These are phyloP conservation scores for Drosophila nr. perissopoda DNA, from an alignment of 2,888 invertebrate genomes.

Conservation along the genomic window DNA sequence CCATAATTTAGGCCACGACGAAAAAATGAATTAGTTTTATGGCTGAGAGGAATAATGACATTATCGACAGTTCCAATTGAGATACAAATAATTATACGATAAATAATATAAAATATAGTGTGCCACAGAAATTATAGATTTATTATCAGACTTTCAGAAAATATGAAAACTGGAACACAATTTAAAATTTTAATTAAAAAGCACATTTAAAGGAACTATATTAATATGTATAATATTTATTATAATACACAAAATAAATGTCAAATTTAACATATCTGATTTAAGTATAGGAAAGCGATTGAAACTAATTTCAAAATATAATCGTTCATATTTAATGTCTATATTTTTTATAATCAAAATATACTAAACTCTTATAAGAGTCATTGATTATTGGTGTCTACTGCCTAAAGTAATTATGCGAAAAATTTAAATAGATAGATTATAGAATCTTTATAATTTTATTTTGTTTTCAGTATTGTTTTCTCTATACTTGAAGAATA, in stretches of 20 bases:
- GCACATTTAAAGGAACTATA: neutral
- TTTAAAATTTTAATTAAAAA: neutral
- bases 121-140: neutral
- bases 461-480: neutral
- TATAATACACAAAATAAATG: neutral
- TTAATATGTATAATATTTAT: no score
- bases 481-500: no score
- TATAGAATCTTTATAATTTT: neutral
- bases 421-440: neutral
- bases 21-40: constrained; percentile 29
- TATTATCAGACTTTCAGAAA: neutral
- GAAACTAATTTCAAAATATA: neutral
- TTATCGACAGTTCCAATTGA: constrained; percentile 3
- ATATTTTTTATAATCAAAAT: neutral
- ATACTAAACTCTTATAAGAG: neutral
- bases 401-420: no score
- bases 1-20: constrained; percentile 54
- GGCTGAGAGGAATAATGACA: constrained; percentile 2
- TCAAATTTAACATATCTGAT: neutral
- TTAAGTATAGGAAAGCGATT: neutral
- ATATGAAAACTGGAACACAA: neutral
- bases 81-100: neutral
- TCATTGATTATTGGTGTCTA: neutral
- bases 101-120: neutral
- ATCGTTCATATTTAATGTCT: neutral